A percentile compares a stretch with the other conserved stretches of the same genome.
phyloP scores from a whole-genome alignment of 2,888 invertebrate genomes.

The Diarsia rubi region DNA sequence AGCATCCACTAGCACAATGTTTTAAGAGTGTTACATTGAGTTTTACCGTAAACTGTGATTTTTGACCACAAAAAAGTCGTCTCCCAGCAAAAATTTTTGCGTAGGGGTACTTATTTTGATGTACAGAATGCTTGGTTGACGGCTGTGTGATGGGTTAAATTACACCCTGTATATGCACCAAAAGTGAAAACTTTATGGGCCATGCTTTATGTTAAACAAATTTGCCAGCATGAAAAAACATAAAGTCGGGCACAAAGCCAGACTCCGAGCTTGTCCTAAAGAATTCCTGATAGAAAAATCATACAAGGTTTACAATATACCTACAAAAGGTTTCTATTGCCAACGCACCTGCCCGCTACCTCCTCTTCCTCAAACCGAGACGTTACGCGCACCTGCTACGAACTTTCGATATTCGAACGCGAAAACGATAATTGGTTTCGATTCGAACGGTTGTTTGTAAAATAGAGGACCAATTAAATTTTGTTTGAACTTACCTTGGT shows the following conservation, averaged over 20 bases:
- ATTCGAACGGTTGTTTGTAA: constrained; percentile 85
- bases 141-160: too few species aligned
- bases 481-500: constrained; percentile 77
- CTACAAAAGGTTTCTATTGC: neutral
- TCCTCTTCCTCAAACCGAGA: constrained; percentile 61
- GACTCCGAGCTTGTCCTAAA: neutral
- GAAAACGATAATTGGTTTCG: constrained; percentile 89
- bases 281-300: neutral
- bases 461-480: constrained; percentile 86
- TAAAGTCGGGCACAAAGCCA: neutral
- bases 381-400: constrained; percentile 87
- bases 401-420: constrained; percentile 87
- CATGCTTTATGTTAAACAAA: neutral
- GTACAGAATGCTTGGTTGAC: too few species aligned
- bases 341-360: constrained; percentile 62
- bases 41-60: too few species aligned
- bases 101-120: too few species aligned
- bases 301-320: neutral
- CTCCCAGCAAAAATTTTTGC: too few species aligned
- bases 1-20: too few species aligned
- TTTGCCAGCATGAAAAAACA: neutral
- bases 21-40: too few species aligned
- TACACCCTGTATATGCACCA: too few species aligned
- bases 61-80: too few species aligned
- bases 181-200: neutral